These are phyloP conservation scores for Andrena cerasifolii DNA, from an alignment of 1,140 invertebrate genomes.

Conservation along the genomic window DNA sequence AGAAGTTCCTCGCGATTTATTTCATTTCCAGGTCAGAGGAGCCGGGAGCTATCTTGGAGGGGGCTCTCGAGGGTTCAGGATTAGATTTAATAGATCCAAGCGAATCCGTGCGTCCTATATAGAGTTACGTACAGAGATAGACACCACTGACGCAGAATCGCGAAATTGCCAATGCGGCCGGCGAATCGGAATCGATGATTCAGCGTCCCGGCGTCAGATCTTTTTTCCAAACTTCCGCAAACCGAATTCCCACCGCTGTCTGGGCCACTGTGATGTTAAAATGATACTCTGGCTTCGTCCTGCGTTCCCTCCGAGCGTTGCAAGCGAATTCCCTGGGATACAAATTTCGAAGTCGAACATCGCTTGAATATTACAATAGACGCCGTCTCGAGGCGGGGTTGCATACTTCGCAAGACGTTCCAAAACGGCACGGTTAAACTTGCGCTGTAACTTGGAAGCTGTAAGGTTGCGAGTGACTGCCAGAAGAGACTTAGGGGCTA, in stretches of 20 bases:
- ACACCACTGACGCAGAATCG: constrained; percentile 21
- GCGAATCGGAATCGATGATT: background rate
- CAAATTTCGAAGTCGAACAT: background rate
- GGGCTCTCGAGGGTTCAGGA: constrained; percentile 34
- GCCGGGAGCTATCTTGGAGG: constrained; percentile 36
- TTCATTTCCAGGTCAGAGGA: constrained; percentile 39
- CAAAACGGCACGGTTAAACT: constrained; percentile 3
- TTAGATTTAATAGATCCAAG: constrained; percentile 53
- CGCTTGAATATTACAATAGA: background rate
- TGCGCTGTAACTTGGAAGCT: background rate
- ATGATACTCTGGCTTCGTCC: background rate
- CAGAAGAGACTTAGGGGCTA: background rate
- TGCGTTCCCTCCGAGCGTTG: background rate
- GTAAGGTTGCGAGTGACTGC: constrained; percentile 12
- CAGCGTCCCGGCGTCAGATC: background rate
- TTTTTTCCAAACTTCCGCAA: background rate
- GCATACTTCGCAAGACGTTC: background rate
- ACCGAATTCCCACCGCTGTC: background rate
- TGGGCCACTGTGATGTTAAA: background rate
- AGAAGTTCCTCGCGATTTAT: constrained; percentile 41
- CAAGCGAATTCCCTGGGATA: too few relatives aligned
- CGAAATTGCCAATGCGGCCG: constrained; percentile 16
- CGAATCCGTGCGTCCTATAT: constrained; percentile 24
- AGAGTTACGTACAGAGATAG: constrained; percentile 40
- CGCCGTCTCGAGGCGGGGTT: background rate